A percentile compares a stretch with the other conserved stretches of the same genome.
Evolutionary conservation across 2,797 vertebrate species (phyloP).

Genomic region (Cichlasoma orientale): DNA sequence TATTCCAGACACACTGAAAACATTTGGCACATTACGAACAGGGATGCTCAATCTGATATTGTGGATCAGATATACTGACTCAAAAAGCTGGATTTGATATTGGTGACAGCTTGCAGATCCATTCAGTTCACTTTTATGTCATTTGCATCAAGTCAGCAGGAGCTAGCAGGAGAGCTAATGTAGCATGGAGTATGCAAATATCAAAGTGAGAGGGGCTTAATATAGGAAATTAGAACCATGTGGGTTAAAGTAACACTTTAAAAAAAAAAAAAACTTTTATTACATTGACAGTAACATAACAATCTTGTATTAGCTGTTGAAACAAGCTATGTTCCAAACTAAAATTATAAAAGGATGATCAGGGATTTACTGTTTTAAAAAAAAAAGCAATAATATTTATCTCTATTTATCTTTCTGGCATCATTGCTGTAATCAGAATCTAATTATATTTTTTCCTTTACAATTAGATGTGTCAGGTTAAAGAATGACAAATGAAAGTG

Average conservation of each 20-base stretch:
- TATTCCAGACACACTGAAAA: not conserved
- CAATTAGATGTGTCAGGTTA: not conserved
- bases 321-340: not conserved
- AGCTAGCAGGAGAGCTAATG: not conserved
- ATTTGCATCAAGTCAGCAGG: not conserved
- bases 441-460: not conserved
- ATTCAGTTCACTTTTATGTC: not conserved
- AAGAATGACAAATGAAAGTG: not conserved
- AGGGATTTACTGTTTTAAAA: not conserved
- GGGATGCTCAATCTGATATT: not conserved
- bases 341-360: not conserved
- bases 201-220: not conserved
- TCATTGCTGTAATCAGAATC: not conserved
- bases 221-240: not conserved
- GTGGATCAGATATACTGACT: not conserved
- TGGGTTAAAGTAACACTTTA: not conserved
- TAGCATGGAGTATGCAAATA: not conserved
- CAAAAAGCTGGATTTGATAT: no score
- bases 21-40: not conserved
- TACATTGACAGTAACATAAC: not conserved
- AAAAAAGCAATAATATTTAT: not conserved
- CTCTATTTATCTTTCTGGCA: not conserved
- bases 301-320: not conserved
- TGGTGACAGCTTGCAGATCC: not conserved
- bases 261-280: not conserved